A percentile compares a stretch with the other conserved stretches of the same genome.
Evolutionary conservation across 2,888 invertebrate genomes (phyloP).

Genomic region (Thymelicus sylvestris): DNA sequence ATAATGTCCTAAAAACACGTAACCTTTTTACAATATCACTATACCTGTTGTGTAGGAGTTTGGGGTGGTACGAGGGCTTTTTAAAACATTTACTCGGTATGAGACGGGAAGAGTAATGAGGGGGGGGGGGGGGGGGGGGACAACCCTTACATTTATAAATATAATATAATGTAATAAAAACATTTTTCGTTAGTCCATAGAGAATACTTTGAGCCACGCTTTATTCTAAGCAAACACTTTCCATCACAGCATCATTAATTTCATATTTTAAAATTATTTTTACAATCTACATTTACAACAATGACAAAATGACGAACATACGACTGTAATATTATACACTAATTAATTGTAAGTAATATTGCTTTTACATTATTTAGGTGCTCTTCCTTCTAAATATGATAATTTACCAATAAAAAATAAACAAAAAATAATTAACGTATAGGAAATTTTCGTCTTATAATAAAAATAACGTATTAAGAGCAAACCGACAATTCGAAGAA

Average conservation of each 20-base stretch:
- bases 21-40: too few species aligned
- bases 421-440: neutral
- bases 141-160: neutral
- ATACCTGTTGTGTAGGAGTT: neutral
- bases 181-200: constrained; percentile 31
- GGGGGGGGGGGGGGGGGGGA: neutral
- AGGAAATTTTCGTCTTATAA: too few species aligned
- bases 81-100: too few species aligned
- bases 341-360: constrained; percentile 41
- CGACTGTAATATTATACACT: constrained; percentile 30
- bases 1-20: too few species aligned
- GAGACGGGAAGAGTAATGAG: too few species aligned
- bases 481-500: too few species aligned
- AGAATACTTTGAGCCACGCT: constrained; percentile 48
- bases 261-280: constrained; percentile 39
- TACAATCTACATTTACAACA: constrained; percentile 31
- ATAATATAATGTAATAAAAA: constrained; percentile 24
- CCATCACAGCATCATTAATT: constrained; percentile 52
- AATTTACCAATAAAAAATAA: constrained; percentile 6
- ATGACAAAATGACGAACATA: constrained; percentile 30
- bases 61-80: neutral
- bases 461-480: too few species aligned
- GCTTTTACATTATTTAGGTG: constrained; percentile 54
- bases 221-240: constrained; percentile 43
- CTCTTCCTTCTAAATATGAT: constrained; percentile 46